Base-by-base conservation (phyloP, 2,113 vertebrate species). In the Myrmecophaga tridactyla region DNA sequence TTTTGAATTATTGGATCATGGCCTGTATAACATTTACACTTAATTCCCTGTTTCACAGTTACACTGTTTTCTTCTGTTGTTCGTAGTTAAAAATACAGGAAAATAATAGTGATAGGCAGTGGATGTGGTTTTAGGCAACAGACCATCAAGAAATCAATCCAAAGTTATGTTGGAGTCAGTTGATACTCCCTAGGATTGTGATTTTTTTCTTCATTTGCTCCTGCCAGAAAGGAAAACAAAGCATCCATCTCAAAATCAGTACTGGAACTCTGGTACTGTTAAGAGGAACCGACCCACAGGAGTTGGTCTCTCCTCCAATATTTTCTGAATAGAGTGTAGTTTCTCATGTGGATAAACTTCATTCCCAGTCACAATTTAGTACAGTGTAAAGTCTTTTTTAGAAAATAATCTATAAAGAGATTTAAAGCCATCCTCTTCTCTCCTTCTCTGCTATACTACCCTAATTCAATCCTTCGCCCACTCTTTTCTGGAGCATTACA, bases 231-330 rank as follows among this genome's bases (percentile, higher is more conserved):
- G n/a, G n/a, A n/a, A n/a, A n/a, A n/a, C n/a, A n/a, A n/a, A n/a
- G n/a, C n/a, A n/a, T n/a, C n/a, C 3, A 2, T 34, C 63, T 46
- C 31, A 4, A 41, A 51, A 7, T 29, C 43, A 7, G 23, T 5
- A 0, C 41, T 48, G 10, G 34, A 15, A 29, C 23, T 46, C 31
- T 5, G 20, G 8, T 15, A 34, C 11, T 9, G 12, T 1, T 1
- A 2, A 31, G 5, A 7, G 69, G 15, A 5, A 8, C 12, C 14
- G 15, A 4, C 43, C 69, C 12, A n/a, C 1, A 34, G 25, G 7
- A 39, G 53, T 23, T 15, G 63, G 27, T 17, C 43, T 20, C 29
- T 12, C 20, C 48, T 56, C 31, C 31, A 2, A 23, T 12, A 25
- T 46, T 43, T 65, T 14, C 58, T 65, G 36, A n/a, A 41, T 8